These are phyloP conservation scores for Chascanopsetta lugubris DNA, from an alignment of 2,113 vertebrate genomes.

Conservation along the genomic window DNA sequence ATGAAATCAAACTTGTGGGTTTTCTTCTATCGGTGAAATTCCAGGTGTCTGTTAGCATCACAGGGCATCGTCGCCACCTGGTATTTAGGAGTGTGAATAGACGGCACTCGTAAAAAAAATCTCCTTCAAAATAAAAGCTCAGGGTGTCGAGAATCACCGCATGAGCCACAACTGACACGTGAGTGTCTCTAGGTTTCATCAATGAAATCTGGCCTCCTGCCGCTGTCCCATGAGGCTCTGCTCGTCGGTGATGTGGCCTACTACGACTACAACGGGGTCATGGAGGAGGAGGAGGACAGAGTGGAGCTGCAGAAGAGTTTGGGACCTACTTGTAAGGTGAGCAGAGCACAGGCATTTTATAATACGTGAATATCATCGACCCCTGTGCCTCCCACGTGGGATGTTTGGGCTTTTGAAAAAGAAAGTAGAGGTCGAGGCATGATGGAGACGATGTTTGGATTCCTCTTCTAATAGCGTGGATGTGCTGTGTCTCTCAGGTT, in stretches of 20 bases:
- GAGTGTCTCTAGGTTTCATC: constrained; percentile 86
- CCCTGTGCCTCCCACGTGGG: background rate
- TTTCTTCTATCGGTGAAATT: no score
- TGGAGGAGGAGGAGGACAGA: constrained; percentile 91
- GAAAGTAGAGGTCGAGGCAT: background rate
- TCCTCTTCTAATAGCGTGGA: background rate
- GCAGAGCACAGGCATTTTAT: background rate
- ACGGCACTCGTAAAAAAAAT: no score
- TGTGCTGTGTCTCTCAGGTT: constrained; percentile 79
- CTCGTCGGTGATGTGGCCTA: constrained; percentile 92
- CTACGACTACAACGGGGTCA: constrained; percentile 90
- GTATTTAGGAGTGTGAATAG: no score
- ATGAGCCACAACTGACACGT: constrained; percentile 15
- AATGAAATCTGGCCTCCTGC: constrained; percentile 93
- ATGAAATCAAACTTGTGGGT: no score
- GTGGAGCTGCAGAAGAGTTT: constrained; percentile 95
- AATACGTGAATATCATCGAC: background rate
- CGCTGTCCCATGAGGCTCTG: constrained; percentile 92
- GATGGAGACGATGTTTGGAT: constrained; percentile 22
- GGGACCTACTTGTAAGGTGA: constrained; percentile 95
- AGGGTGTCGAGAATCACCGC: no score
- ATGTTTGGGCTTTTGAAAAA: constrained; percentile 1
- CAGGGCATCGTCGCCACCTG: no score
- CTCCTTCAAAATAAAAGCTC: no score
- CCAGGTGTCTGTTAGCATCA: no score